A percentile compares a stretch with the other conserved stretches of the same genome.
These are phyloP conservation scores for Stratiomys singularior DNA, from an alignment of 2,888 invertebrate species.

Conservation along the genomic window DNA sequence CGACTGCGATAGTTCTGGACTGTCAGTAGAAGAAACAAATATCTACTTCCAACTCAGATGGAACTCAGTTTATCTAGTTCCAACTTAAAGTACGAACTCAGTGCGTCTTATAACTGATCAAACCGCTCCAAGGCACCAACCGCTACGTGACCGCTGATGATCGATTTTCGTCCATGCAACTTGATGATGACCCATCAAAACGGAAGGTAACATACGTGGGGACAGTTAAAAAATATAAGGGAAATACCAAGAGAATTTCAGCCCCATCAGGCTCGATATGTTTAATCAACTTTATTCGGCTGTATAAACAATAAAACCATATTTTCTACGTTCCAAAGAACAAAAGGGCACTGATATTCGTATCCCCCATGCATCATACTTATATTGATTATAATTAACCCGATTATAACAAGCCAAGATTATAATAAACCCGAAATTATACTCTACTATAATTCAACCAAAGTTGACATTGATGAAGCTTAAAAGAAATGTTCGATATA, in stretches of 20 bases:
- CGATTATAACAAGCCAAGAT: not conserved
- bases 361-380: conserved; percentile 3
- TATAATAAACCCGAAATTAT: not conserved
- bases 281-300: not conserved
- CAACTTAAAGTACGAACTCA: not conserved
- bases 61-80: too few species aligned
- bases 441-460: not conserved
- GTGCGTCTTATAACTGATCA: not conserved
- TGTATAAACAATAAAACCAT: not conserved
- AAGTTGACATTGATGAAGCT: not conserved
- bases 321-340: not conserved
- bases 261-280: not conserved
- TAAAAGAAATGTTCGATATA: not conserved
- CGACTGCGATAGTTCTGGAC: not conserved
- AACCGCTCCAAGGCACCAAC: conserved; percentile 11
- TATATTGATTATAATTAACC: not conserved
- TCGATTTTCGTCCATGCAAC: not conserved
- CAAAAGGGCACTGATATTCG: not conserved
- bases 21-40: not conserved
- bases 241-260: conserved; percentile 10
- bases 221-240: conserved; percentile 3
- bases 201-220: conserved; percentile 2
- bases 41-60: too few species aligned
- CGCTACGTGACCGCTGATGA: conserved; percentile 6
- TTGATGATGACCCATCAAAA: not conserved